Base-by-base conservation (phyloP, 2,888 invertebrate species). In the Petrolisthes manimaculis region DNA sequence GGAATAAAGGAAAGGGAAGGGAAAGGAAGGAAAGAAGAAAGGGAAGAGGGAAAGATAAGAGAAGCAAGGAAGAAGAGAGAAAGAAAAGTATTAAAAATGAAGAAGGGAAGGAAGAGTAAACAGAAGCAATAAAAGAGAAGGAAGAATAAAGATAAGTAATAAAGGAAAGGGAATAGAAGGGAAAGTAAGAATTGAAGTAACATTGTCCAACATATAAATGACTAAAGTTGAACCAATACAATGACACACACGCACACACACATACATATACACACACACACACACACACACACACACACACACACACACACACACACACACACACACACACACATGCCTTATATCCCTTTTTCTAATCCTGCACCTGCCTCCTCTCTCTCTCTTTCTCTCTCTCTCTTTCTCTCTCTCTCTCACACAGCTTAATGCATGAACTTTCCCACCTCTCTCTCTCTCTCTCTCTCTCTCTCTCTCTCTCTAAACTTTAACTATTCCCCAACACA, bases 401-500 rank as follows among this genome's bases (percentile, higher is more conserved):
- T n/a, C n/a, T 21, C n/a, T 21, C n/a, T 5, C n/a, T n/a, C 74
- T 74, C 74, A n/a, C n/a, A 8, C 74, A 14, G 5, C 74, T 21
- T 5, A 14, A n/a, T n/a, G 5, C n/a, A 21, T 14, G 74, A 74
- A n/a, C 74, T 14, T n/a, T n/a, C 8, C 74, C 21, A n/a, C 8
- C 74, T 21, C 21, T 74, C 74, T 14, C 74, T 74, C 74, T 74
- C 74, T 21, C 14, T 74, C 74, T 74, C 74, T 74, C 21, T 74
- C 21, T 74, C 14, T 74, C 14, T 74, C 21, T 21, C 74, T 21
- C 21, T 74, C 74, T 21, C 21, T 74, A 61, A 6, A 14, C 6
- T n/a, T 21, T 21, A 14, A 5, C 74, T 74, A 8, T 5, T n/a
- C 74, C 74, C 5, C n/a, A 5, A 8, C 74, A 8, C 21, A 74